phyloP scores from a whole-genome alignment of 2,113 vertebrate species.

The Phodopus roborovskii region DNA sequence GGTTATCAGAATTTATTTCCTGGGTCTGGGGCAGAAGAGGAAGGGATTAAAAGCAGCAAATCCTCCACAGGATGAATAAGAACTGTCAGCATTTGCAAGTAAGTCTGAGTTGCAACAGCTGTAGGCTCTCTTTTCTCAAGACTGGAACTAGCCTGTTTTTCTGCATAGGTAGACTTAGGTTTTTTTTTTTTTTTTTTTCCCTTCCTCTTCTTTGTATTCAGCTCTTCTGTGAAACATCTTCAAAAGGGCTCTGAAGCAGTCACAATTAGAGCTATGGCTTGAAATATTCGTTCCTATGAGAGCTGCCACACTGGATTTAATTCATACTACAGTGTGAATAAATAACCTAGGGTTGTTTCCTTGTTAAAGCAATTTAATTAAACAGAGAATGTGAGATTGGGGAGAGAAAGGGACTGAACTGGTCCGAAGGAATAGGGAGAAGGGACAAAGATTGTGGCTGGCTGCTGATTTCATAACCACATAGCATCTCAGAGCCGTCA shows the following conservation, averaged over 20 bases:
- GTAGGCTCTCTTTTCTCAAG: background rate
- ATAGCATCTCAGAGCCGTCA: background rate
- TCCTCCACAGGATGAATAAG: slow-evolving; percentile 49
- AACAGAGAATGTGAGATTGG: background rate
- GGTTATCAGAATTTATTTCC: slow-evolving; percentile 48
- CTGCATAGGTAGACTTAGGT: background rate
- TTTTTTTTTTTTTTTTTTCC: background rate
- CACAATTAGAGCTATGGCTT: slow-evolving; percentile 42
- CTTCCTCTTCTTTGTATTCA: slow-evolving; percentile 11
- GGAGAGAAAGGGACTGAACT: background rate
- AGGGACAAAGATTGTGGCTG: background rate
- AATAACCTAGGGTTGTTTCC: slow-evolving; percentile 1
- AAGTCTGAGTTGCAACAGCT: slow-evolving; percentile 65
- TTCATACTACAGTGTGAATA: slow-evolving; percentile 47
- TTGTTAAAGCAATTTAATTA: slow-evolving; percentile 39
- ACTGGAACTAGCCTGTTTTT: background rate
- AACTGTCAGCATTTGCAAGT: slow-evolving; percentile 56
- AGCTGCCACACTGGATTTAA: slow-evolving; percentile 39
- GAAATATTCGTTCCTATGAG: slow-evolving; percentile 53
- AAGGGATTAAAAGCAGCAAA: slow-evolving; percentile 51
- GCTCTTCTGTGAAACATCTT: slow-evolving; percentile 23
- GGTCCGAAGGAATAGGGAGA: background rate
- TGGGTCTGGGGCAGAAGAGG: background rate
- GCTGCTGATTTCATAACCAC: background rate
- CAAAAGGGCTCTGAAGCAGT: slow-evolving; percentile 37